These are phyloP conservation scores for Platycercus adscitus DNA, from an alignment of 2,113 vertebrate species.

Conservation along the genomic window DNA sequence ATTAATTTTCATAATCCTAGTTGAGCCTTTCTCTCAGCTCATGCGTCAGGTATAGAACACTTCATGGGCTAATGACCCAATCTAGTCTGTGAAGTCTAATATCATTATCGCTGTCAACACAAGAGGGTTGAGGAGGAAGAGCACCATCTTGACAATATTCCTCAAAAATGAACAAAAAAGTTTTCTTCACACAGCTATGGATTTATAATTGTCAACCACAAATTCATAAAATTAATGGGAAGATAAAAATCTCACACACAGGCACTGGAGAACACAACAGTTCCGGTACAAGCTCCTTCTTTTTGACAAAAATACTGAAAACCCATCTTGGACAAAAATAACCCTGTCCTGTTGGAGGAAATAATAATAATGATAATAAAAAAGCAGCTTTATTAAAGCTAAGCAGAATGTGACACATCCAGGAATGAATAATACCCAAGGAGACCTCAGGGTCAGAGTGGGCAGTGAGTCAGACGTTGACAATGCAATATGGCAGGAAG, in stretches of 20 bases:
- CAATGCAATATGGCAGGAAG: slow-evolving; percentile 28
- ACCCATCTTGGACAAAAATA: background rate
- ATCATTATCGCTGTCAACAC: background rate
- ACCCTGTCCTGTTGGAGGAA: background rate
- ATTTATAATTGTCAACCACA: background rate
- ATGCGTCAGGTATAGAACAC: background rate
- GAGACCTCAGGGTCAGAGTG: slow-evolving; percentile 51
- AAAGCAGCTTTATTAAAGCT: background rate
- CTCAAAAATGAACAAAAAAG: background rate
- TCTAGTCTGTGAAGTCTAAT: background rate
- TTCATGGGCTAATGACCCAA: slow-evolving; percentile 7
- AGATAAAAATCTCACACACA: background rate
- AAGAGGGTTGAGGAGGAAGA: background rate
- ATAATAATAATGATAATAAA: background rate
- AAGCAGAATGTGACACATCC: background rate
- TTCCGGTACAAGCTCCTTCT: background rate
- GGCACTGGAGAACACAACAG: background rate
- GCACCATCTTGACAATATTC: background rate
- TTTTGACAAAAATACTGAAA: background rate
- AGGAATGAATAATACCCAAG: slow-evolving; percentile 32
- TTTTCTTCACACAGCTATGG: background rate
- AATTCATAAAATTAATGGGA: background rate
- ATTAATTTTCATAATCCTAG: slow-evolving; percentile 21
- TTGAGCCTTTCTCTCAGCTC: background rate
- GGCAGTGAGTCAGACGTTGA: slow-evolving; percentile 16